Percentiles rank a stretch among this genome's conserved stretches.
phyloP scores from a whole-genome alignment of 2,888 invertebrate genomes.

The Aphidius colemani region DNA sequence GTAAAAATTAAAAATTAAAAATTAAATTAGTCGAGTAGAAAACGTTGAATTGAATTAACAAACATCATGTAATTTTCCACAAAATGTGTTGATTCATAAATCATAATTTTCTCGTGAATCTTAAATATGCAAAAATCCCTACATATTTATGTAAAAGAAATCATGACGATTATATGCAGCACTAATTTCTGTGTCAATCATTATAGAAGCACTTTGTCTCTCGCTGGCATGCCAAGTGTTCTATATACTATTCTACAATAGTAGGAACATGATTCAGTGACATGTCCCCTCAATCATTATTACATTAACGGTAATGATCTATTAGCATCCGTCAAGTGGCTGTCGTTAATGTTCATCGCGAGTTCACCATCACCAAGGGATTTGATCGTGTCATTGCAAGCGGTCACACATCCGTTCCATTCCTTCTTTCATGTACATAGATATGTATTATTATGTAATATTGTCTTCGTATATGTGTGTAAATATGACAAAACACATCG shows the following conservation, averaged over 20 bases:
- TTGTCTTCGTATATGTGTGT: not conserved
- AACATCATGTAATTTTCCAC: no score
- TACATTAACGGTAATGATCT: constrained; percentile 52
- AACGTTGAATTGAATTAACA: no score
- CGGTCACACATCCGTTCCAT: not conserved
- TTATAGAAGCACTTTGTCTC: no score
- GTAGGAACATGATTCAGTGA: constrained; percentile 32
- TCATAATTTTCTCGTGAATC: no score
- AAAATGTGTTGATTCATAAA: no score
- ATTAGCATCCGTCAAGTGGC: constrained; percentile 54
- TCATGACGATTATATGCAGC: no score
- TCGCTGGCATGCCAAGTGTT: no score
- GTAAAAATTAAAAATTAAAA: no score
- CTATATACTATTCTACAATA: not conserved
- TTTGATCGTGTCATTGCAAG: constrained; percentile 16
- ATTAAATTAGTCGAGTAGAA: no score
- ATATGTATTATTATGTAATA: constrained; percentile 3
- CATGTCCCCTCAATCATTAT: constrained; percentile 52
- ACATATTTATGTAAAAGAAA: no score
- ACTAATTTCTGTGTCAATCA: no score
- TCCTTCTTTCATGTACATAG: not conserved
- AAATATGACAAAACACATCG: constrained; percentile 32
- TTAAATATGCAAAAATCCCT: no score
- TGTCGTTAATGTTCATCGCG: constrained; percentile 48
- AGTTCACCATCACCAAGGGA: constrained; percentile 26